phyloP scores from a whole-genome alignment of 2,888 invertebrate genomes.

The Cheilosia impressa region DNA sequence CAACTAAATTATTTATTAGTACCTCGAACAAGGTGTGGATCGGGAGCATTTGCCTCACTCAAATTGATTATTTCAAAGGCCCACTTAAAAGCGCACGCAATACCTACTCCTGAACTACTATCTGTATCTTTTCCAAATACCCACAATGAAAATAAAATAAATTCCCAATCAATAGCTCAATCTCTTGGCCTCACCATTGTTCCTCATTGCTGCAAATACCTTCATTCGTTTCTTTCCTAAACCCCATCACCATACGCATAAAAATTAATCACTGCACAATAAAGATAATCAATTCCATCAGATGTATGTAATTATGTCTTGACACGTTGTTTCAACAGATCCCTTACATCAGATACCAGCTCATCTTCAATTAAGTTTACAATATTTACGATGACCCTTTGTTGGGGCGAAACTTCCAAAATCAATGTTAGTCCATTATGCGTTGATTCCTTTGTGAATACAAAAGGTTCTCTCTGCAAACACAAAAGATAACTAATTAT shows the following conservation, averaged over 20 bases:
- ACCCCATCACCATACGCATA: not conserved
- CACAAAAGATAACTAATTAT: constrained; percentile 17
- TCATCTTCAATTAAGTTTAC: constrained; percentile 29
- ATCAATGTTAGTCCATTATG: constrained; percentile 21
- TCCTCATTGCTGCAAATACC: too few species aligned
- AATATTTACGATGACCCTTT: constrained; percentile 25
- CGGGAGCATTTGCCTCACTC: too few species aligned
- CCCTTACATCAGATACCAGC: not conserved
- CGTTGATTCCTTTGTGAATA: not conserved
- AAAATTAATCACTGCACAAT: not conserved
- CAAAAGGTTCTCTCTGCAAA: not conserved
- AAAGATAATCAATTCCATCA: constrained; percentile 2
- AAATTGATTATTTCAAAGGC: too few species aligned
- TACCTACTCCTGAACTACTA: too few species aligned
- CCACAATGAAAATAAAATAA: too few species aligned
- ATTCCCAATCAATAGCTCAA: too few species aligned
- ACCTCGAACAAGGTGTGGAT: too few species aligned
- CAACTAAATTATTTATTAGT: too few species aligned
- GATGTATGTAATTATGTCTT: not conserved
- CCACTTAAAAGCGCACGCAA: too few species aligned
- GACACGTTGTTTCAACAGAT: constrained; percentile 14
- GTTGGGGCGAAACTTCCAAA: constrained; percentile 2
- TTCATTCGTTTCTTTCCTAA: not conserved
- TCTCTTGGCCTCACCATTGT: too few species aligned
- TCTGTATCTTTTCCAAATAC: too few species aligned